Conservation (phyloP, 2,888 invertebrate species). For the Machimus atricapillus region DNA sequence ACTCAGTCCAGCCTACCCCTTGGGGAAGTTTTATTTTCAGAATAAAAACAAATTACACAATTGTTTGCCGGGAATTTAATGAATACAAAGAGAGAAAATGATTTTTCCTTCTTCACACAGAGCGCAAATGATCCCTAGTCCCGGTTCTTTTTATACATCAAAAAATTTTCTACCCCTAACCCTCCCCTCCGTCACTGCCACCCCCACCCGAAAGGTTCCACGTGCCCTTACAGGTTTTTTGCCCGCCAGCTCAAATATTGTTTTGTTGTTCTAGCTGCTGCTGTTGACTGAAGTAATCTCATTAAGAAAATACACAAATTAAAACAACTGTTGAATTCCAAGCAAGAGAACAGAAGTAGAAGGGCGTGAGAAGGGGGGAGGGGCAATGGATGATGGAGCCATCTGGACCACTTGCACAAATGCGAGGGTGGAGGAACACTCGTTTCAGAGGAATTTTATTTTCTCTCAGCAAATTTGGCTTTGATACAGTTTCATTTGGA, state of each 20-base stretch:
- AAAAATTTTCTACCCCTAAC: background rate
- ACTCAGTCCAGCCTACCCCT: background rate
- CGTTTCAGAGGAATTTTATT: background rate
- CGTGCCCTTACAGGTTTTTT: background rate
- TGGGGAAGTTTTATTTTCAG: background rate
- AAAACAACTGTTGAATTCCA: background rate
- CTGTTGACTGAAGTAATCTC: background rate
- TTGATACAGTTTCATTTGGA: background rate
- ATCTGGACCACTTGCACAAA: background rate
- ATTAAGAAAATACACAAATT: background rate
- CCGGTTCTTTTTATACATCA: background rate
- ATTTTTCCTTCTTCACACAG: background rate
- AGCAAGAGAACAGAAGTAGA: background rate
- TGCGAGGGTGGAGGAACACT: background rate
- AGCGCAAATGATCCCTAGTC: background rate
- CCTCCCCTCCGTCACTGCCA: background rate
- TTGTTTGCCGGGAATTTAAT: slow-evolving; percentile 18
- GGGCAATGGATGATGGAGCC: background rate
- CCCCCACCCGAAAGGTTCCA: background rate
- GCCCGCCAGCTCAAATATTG: background rate
- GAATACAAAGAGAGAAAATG: slow-evolving; percentile 19
- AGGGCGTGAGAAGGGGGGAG: background rate
- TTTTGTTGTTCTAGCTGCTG: background rate
- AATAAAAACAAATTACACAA: slow-evolving; percentile 16
- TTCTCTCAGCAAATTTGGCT: background rate